phyloP scores from a whole-genome alignment of 2,888 invertebrate species.

The Carterocephalus palaemon region DNA sequence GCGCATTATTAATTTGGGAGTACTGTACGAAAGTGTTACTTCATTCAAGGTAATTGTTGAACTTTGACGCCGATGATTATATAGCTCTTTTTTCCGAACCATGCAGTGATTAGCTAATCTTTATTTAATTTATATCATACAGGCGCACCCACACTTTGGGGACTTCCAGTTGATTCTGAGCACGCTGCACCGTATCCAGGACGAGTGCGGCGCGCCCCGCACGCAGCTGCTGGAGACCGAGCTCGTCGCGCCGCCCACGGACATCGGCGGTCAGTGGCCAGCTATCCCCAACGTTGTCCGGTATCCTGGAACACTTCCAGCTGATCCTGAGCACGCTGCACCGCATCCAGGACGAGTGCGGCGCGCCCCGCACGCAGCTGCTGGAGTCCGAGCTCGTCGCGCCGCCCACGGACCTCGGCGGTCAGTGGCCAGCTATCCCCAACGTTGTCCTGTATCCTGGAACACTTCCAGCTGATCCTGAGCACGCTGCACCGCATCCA shows the following conservation, averaged over 20 bases:
- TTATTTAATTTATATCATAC: too few species aligned
- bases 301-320: too few species aligned
- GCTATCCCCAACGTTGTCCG: too few species aligned
- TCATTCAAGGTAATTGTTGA: too few species aligned
- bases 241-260: conserved; percentile 20
- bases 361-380: conserved; percentile 39
- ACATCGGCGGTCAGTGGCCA: not conserved
- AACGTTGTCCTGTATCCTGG: too few species aligned
- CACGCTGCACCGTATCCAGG: conserved; percentile 47
- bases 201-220: conserved; percentile 39
- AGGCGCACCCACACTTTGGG: conserved; percentile 50
- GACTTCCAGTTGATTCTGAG: conserved; percentile 57
- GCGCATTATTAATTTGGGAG: too few species aligned
- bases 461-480: conserved; percentile 56
- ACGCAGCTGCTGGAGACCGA: conserved; percentile 42
- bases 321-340: conserved; percentile 49
- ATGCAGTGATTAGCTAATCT: too few species aligned
- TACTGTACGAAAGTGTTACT: too few species aligned
- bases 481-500: conserved; percentile 46
- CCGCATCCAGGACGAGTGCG: conserved; percentile 42
- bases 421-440: too few species aligned
- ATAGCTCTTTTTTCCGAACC: too few species aligned
- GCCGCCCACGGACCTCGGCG: not conserved
- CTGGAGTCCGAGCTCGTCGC: conserved; percentile 39
- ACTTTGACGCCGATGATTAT: too few species aligned